A percentile compares a stretch with the other conserved stretches of the same genome.
These are phyloP conservation scores for Pseudochaenichthys georgianus DNA, from an alignment of 2,797 vertebrate species.

Conservation along the genomic window DNA sequence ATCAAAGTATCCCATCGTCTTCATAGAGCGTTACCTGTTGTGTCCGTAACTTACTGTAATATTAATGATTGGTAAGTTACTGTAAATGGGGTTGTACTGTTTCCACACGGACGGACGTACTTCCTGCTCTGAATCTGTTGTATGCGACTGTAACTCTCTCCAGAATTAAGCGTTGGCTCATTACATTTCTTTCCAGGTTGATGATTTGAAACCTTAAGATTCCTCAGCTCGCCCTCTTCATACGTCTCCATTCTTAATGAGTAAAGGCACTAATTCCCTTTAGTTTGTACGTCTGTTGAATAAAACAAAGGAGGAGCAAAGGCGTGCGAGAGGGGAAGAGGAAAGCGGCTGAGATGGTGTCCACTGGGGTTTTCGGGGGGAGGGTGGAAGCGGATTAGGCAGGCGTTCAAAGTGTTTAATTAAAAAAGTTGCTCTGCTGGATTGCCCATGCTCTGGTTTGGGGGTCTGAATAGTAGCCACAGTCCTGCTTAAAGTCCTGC, in stretches of 20 bases:
- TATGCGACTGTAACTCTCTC: conserved; percentile 29
- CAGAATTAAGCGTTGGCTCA: conserved; percentile 46
- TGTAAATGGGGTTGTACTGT: not conserved
- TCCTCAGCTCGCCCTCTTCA: conserved; percentile 57
- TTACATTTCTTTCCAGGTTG: conserved; percentile 69
- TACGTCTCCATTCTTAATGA: conserved; percentile 76
- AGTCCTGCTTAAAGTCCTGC: conserved; percentile 70
- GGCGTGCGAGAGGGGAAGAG: conserved; percentile 31
- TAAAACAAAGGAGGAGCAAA: conserved; percentile 77
- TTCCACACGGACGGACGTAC: not conserved
- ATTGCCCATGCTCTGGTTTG: conserved; percentile 54
- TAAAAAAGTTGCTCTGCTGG: conserved; percentile 77
- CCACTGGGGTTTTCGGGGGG: conserved; percentile 45
- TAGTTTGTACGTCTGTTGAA: conserved; percentile 73
- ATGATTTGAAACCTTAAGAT: conserved; percentile 64
- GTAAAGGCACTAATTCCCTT: conserved; percentile 72
- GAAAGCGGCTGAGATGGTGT: conserved; percentile 57
- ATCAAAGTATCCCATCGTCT: too few species aligned
- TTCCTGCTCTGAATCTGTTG: conserved; percentile 10
- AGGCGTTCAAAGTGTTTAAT: conserved; percentile 78
- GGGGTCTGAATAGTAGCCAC: conserved; percentile 58
- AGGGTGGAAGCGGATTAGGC: conserved; percentile 61
- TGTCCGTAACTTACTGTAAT: not conserved
- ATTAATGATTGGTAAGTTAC: not conserved
- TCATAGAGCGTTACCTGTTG: too few species aligned